Base-by-base conservation (phyloP, 2,113 vertebrate species). In the Lethenteron reissneri region DNA sequence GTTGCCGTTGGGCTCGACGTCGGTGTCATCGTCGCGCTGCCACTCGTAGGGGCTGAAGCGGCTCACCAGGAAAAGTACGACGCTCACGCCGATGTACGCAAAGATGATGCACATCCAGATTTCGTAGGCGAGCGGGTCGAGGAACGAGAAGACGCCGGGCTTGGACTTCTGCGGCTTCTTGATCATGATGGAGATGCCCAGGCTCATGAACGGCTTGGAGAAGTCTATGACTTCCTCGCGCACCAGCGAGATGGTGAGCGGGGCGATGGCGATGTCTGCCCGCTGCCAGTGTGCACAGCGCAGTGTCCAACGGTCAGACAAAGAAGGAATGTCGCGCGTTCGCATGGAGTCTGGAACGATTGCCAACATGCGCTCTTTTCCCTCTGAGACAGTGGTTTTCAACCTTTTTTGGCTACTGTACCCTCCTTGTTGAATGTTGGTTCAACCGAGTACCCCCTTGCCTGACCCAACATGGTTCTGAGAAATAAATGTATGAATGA, bases 71-170 rank as follows among this genome's bases (percentile, higher is more conserved):
- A 99, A 99, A 69, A 97, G 85, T 78, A 99, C 94, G 75, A 99
- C 94, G 76, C 94, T 99, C 84, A 99, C 94, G 73, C 94, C 94
- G 76, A 99, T 99, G 83, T 99, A 99, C 76, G 94, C 94, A 80
- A 99, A 99, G 76, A 97, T 92, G 78, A 99, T 99, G 81, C 94
- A 99, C 94, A 99, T 99, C 94, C 94, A 99, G 77, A 99, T 99
- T 81, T 99, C 94, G 74, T 99, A 97, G 41, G 94, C 94, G 82
- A 99, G 83, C 25, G 92, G 92, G 76, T 99, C 92, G 83, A 99
- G 82, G 83, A 99, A 99, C 76, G 94, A 99, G 83, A 99, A 99
- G 70, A 97, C 94, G 72, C 94, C 94, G 1, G 94, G 94, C 81
- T 99, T 99, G 72, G 94, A 99, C 82, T 99, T 99, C 80, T 99